Percentiles rank a stretch among this genome's conserved stretches.
phyloP scores from a whole-genome alignment of 2,113 vertebrate genomes.

The Ceuthmochares aereus region DNA sequence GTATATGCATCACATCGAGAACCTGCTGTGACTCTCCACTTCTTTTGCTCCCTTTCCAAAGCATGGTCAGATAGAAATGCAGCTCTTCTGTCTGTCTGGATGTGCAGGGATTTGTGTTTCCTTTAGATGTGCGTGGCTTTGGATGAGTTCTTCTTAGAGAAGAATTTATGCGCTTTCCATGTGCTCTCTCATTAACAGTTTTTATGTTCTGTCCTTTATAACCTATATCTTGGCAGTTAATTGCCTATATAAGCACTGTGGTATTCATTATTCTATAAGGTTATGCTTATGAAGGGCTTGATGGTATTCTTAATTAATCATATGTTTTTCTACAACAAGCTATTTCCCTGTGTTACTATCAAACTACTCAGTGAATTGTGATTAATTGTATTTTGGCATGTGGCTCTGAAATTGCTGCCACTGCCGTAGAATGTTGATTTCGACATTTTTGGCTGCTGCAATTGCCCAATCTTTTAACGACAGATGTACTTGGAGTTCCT shows the following conservation, averaged over 20 bases:
- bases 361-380: not conserved
- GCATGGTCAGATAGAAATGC: not conserved
- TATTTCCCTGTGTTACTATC: not conserved
- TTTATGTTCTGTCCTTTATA: not conserved
- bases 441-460: not conserved
- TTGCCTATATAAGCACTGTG: not conserved
- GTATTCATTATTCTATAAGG: not conserved
- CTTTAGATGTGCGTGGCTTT: not conserved
- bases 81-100: not conserved
- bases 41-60: not conserved
- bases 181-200: not conserved
- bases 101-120: not conserved
- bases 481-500: conserved; percentile 43
- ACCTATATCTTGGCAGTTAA: not conserved
- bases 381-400: conserved; percentile 14
- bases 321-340: not conserved
- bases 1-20: not conserved
- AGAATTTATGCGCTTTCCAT: not conserved
- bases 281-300: not conserved
- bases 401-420: not conserved
- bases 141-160: not conserved
- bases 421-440: conserved; percentile 10
- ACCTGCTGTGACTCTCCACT: not conserved
- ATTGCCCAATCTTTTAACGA: conserved; percentile 1
- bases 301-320: not conserved